Base-by-base conservation (phyloP, 1,140 invertebrate genomes). In the Drosophila pseudoananassae region DNA sequence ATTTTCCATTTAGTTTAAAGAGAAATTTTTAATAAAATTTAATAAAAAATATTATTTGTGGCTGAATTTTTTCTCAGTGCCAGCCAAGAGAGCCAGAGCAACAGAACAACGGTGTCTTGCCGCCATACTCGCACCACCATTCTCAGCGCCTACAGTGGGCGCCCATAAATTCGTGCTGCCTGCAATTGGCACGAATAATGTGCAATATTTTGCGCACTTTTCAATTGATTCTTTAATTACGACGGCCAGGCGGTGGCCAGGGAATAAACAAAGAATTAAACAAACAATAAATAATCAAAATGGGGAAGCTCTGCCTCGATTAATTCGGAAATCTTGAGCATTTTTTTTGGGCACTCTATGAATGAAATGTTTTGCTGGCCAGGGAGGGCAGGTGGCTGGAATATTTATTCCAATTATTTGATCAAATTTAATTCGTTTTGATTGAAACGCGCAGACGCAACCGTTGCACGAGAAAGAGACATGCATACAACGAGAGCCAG, bases 391-490 rank as follows among this genome's bases (percentile, higher is more conserved):
- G 10, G 5, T 7, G 14, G 5, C 1, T 6, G 5, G 40, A 15
- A 17, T 43, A 8, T 15, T 14, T 15, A 43, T 14, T 9, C 20
- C 14, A 31, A 29, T 25, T 63, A n/a, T 64, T 36, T 17, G 46
- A 17, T 15, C 1, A 20, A 12, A 57, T 12, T 20, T 27, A 2
- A 46, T 23, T 43, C 38, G 5, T 65, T 63, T 63, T 33, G 50
- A 31, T 33, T 33, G 23, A 31, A 65, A 23, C 12, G 36, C 63
- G 58, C 63, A 63, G 45, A 15, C 58, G 57, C 29, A 64, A 20
- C 45, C 23, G 29, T 38, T 36, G 27, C 25, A 15, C 14, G 15
- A 31, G 55, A 58, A 40, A n/a, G 55, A 20, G 56, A 20, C 20
- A 20, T 0, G 23, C 10, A 54, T 25, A 46, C 40, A 68, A 27